Evolutionary conservation across 2,113 vertebrate species (phyloP).

Genomic region (Catagonus wagneri): DNA sequence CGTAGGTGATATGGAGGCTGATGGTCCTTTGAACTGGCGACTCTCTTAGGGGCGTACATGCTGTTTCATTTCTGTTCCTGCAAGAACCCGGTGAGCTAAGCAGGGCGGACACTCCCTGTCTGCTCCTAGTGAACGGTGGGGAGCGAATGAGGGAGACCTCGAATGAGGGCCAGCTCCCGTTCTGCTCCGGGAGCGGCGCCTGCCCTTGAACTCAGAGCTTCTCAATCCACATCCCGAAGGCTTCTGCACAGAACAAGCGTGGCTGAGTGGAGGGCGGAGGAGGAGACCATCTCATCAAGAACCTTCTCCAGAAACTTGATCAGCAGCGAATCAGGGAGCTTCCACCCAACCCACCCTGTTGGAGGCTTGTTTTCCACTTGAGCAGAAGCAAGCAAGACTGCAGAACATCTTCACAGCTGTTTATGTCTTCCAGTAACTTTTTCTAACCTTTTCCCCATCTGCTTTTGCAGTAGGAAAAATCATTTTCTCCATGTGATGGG

Average conservation of each 20-base stretch:
- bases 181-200: too few species aligned
- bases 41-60: neutral
- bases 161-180: neutral
- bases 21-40: neutral
- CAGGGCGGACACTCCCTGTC: too few species aligned
- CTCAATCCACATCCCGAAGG: neutral
- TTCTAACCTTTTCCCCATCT: constrained; percentile 77
- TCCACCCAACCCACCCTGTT: neutral
- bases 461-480: constrained; percentile 75
- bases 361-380: constrained; percentile 47
- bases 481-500: constrained; percentile 72
- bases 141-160: neutral
- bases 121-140: neutral
- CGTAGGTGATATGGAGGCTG: too few species aligned
- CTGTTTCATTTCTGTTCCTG: neutral
- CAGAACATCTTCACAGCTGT: constrained; percentile 53
- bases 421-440: constrained; percentile 60
- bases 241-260: fast-evolving
- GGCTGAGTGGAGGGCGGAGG: neutral
- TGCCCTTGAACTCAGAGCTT: neutral
- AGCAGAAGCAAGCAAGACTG: neutral
- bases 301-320: neutral
- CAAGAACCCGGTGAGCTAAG: neutral
- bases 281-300: neutral
- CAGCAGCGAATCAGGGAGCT: neutral